These are phyloP conservation scores for Ichneumoninae sp. DNA, from an alignment of 2,888 invertebrate species.

Conservation along the genomic window DNA sequence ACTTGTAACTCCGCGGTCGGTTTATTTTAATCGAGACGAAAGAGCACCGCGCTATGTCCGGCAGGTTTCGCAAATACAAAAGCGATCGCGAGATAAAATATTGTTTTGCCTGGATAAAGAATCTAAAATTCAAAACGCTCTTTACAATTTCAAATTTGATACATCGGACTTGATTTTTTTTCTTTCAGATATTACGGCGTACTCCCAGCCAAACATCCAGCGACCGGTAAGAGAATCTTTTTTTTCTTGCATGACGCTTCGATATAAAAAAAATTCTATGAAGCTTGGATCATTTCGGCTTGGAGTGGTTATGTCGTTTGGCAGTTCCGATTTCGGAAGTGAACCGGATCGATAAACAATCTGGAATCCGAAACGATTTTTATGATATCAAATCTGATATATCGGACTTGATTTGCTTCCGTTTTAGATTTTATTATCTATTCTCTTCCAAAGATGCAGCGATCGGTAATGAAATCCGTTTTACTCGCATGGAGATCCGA, in stretches of 20 bases:
- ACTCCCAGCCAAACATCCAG: no score
- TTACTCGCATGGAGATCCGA: no score
- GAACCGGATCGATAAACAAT: no score
- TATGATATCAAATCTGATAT: no score
- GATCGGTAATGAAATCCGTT: no score
- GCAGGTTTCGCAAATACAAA: background rate
- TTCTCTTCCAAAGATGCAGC: no score
- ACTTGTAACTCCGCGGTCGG: slow-evolving; percentile 46
- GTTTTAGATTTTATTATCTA: background rate
- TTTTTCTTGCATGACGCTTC: background rate
- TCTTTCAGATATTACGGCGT: no score
- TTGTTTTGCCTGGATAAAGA: background rate
- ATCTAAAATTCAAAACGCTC: background rate
- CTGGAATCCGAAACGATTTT: no score
- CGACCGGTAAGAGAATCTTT: no score
- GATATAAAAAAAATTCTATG: background rate
- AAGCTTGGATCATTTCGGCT: background rate
- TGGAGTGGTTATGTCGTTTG: background rate
- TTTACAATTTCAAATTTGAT: background rate
- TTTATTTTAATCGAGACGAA: slow-evolving; percentile 62
- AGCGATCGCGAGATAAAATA: background rate
- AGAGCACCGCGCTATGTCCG: background rate
- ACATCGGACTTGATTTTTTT: no score
- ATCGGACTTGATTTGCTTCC: no score
- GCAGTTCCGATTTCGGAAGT: background rate